Evolutionary conservation across 2,113 vertebrate species (phyloP), one percentile per base, ranked within the genome.

Genomic region (Mesitornis unicolor): DNA sequence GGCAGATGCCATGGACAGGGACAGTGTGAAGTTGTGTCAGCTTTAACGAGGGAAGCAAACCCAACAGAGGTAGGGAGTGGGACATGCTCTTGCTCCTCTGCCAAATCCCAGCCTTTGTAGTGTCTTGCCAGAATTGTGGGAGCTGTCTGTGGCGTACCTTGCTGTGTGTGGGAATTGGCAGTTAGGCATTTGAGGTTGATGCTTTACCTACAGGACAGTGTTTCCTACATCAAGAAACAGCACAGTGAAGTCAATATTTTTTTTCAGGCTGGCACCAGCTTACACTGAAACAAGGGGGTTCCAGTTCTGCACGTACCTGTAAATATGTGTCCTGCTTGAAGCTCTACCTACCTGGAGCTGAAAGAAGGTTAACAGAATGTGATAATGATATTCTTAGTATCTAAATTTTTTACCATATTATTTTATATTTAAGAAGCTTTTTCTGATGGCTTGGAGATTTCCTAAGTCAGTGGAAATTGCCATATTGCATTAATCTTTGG

Each of bases 21-120:
- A 0, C 17, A 6, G 8, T 0, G 4, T 8, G 6, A 6, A 40
- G 73, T 42, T 45, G 2, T 8, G 57, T 13, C 20, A 2, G 3
- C 16, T 60, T 9, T 17, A 59, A 19, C 2, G 10, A 25, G 68
- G 75, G 26, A 8, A 15, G 11, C 33, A 4, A 31, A 48, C 19
- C 40, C 26, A 0, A 1, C 63, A 2, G 85, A 48, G 85, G 13
- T 3, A 14, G 0, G 33, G 17, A 2, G 33, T 5, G 78, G 64
- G 16, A 16, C 42, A 3, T 11, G n/a, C 42, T 38, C 18, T 12
- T 9, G 7, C 45, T 45, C 25, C 61, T n/a, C 3, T 28, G 65
- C 82, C 92, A 16, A 43, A 25, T 2, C 10, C 20, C 64, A 42
- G 16, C 29, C 79, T 67, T 15, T 47, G 71, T 31, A 11, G 75